phyloP scores from a whole-genome alignment of 1,140 invertebrate species.

The Eriosoma lanigerum region DNA sequence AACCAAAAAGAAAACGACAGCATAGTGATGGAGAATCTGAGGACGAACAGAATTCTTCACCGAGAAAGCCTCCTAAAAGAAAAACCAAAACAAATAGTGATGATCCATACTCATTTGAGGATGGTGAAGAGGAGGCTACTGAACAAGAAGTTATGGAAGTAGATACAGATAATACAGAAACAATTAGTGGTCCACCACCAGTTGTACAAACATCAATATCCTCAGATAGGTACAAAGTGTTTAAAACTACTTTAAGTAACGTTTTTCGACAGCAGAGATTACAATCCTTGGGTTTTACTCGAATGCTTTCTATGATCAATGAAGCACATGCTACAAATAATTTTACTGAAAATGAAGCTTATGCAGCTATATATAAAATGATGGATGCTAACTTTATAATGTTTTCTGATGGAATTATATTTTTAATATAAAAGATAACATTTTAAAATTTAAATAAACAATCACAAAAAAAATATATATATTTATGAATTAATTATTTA shows the following conservation, averaged over 20 bases:
- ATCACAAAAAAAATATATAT: too few species aligned
- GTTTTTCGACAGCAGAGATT: slow-evolving; percentile 71
- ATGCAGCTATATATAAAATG: slow-evolving; percentile 78
- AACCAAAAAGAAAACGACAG: slow-evolving; percentile 51
- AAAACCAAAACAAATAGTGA: slow-evolving; percentile 47
- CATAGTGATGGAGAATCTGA: slow-evolving; percentile 53
- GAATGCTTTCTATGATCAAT: slow-evolving; percentile 66
- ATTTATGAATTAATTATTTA: neutral
- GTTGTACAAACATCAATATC: slow-evolving; percentile 51
- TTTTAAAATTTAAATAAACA: too few species aligned
- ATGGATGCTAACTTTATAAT: slow-evolving; percentile 88
- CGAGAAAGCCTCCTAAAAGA: slow-evolving; percentile 29
- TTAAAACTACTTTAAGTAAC: slow-evolving; percentile 67
- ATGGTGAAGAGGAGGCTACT: slow-evolving; percentile 52
- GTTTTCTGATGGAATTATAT: slow-evolving; percentile 84
- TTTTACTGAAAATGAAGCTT: slow-evolving; percentile 74
- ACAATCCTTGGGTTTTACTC: slow-evolving; percentile 66
- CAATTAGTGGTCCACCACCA: neutral
- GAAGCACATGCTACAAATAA: slow-evolving; percentile 61
- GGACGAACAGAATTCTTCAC: slow-evolving; percentile 48
- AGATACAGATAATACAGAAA: slow-evolving; percentile 45
- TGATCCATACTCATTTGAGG: slow-evolving; percentile 52
- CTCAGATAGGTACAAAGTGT: slow-evolving; percentile 58
- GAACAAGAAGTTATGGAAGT: slow-evolving; percentile 18
- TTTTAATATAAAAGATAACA: slow-evolving; percentile 69